These are phyloP conservation scores for Alexandromys fortis DNA, from an alignment of 2,113 vertebrate species.

Conservation along the genomic window DNA sequence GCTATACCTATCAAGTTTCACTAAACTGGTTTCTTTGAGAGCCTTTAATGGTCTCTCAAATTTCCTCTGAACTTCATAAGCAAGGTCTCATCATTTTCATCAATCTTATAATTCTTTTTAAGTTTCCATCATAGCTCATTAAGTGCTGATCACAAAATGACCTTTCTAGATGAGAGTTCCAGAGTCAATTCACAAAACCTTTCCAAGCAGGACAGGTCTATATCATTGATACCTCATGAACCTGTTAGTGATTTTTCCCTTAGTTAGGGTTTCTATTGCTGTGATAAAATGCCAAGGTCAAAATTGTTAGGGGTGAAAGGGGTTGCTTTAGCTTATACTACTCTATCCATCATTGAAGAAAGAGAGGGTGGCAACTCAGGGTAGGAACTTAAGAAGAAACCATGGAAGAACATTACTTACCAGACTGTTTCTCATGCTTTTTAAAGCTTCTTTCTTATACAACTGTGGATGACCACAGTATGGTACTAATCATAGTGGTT, in stretches of 20 bases:
- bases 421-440: too few species aligned
- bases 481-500: neutral
- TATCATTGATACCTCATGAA: neutral
- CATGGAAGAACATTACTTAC: accelerated
- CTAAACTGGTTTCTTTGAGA: neutral
- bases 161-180: neutral
- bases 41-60: neutral
- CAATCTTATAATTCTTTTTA: neutral
- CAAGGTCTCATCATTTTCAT: neutral
- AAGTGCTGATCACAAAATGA: neutral
- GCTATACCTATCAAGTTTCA: neutral
- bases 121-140: too few species aligned
- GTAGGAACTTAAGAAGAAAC: neutral
- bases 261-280: neutral
- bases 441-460: neutral
- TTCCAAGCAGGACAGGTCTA: neutral
- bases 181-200: neutral
- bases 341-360: neutral
- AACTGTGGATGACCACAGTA: neutral
- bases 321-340: neutral
- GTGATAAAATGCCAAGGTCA: neutral
- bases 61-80: neutral
- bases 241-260: neutral
- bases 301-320: neutral
- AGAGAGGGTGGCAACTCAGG: neutral